A percentile compares a stretch with the other conserved stretches of the same genome.
These are phyloP conservation scores for Heterodera carotae DNA, from an alignment of 1,140 invertebrate genomes.

Conservation along the genomic window DNA sequence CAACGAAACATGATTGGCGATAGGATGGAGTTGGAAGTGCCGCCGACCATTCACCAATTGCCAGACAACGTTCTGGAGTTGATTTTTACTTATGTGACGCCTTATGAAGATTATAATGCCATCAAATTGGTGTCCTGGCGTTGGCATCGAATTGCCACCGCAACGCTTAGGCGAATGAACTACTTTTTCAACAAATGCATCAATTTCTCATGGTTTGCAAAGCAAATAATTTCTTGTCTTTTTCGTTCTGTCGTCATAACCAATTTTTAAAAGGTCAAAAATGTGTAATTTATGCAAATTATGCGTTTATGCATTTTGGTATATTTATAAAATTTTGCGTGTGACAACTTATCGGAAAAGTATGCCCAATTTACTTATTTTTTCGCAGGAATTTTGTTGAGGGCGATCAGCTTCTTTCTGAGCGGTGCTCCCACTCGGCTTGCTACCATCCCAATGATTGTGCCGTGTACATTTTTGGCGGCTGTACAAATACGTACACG, in stretches of 20 bases:
- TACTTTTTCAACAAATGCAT: conserved; percentile 51
- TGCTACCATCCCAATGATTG: conserved; percentile 70
- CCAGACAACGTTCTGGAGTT: conserved; percentile 90
- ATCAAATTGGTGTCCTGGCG: conserved; percentile 81
- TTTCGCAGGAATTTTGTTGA: conserved; percentile 70
- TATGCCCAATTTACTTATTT: neutral
- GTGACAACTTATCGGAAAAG: too few species aligned
- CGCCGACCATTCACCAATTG: conserved; percentile 65
- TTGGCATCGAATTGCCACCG: conserved; percentile 79
- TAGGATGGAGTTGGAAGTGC: neutral
- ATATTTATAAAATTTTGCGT: too few species aligned
- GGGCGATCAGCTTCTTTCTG: conserved; percentile 77
- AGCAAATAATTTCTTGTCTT: conserved; percentile 7
- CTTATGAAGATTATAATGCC: conserved; percentile 83
- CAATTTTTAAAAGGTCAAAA: too few species aligned
- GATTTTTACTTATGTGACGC: conserved; percentile 82
- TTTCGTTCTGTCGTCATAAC: too few species aligned
- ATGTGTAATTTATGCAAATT: too few species aligned
- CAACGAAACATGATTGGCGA: neutral
- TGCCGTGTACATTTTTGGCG: conserved; percentile 89
- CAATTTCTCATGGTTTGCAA: conserved; percentile 45
- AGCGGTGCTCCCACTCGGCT: conserved; percentile 86
- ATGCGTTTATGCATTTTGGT: too few species aligned
- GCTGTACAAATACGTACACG: conserved; percentile 79
- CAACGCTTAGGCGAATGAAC: conserved; percentile 68